A percentile compares a stretch with the other conserved stretches of the same genome.
phyloP scores from a whole-genome alignment of 2,797 vertebrate genomes.

The Mastacembelus armatus region DNA sequence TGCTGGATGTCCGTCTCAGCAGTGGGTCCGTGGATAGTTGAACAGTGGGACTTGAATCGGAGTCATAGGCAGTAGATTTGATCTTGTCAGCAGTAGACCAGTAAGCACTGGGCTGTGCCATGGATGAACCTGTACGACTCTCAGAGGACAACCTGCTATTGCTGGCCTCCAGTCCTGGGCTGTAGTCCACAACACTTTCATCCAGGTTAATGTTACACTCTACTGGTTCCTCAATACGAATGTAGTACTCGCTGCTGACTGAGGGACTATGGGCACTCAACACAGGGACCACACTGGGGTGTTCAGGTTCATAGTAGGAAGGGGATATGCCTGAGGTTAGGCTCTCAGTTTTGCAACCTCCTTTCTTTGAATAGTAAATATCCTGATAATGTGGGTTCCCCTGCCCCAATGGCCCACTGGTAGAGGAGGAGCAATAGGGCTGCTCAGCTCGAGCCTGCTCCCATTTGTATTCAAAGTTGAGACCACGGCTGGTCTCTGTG shows the following conservation, averaged over 20 bases:
- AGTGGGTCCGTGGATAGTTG: conserved; percentile 88
- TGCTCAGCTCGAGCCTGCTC: conserved; percentile 89
- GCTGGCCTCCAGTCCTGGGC: conserved; percentile 78
- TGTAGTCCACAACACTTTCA: conserved; percentile 83
- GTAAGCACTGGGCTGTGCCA: conserved; percentile 69
- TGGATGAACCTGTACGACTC: conserved; percentile 51
- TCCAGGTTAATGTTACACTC: conserved; percentile 88
- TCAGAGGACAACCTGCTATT: conserved; percentile 70
- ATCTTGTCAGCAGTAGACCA: conserved; percentile 81
- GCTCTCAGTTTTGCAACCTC: conserved; percentile 75
- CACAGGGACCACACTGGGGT: conserved; percentile 91
- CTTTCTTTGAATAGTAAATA: conserved; percentile 86
- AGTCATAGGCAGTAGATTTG: conserved; percentile 75
- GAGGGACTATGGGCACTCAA: conserved; percentile 95
- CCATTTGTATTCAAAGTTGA: conserved; percentile 99
- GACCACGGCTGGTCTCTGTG: conserved; percentile 95
- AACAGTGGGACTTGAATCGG: conserved; percentile 83
- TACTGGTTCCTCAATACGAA: conserved; percentile 93
- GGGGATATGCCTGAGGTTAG: conserved; percentile 87
- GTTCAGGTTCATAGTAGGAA: conserved; percentile 89
- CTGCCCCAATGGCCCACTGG: conserved; percentile 85
- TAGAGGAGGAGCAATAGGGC: conserved; percentile 85
- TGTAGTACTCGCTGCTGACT: conserved; percentile 94
- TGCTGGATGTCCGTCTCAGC: conserved; percentile 70
- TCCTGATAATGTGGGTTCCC: conserved; percentile 88